A percentile compares a stretch with the other conserved stretches of the same genome.
Evolutionary conservation across 2,888 invertebrate genomes (phyloP).

Genomic region (Drosophila algonquin): DNA sequence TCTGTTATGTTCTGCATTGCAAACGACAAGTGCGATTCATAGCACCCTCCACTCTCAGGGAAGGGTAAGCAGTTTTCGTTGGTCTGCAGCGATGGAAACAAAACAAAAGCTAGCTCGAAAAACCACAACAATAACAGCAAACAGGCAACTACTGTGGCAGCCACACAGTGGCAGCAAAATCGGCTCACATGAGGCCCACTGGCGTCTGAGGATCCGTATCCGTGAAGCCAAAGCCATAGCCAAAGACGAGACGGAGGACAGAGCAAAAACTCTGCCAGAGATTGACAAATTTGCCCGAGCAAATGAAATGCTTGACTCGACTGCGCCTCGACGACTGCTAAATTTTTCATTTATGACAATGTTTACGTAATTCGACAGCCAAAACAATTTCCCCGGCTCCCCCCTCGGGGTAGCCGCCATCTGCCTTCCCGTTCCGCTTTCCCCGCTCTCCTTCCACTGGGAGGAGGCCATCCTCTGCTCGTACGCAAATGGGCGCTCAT

Average conservation of each 20-base stretch:
- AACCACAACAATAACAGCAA: slow-evolving; percentile 1
- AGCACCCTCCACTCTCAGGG: neutral
- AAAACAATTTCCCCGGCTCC: slow-evolving; percentile 60
- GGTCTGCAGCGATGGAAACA: slow-evolving; percentile 30
- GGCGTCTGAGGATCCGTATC: slow-evolving; percentile 42
- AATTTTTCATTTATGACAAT: slow-evolving; percentile 80
- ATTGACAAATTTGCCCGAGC: slow-evolving; percentile 74
- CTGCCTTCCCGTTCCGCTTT: slow-evolving; percentile 1
- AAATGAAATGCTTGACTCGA: slow-evolving; percentile 62
- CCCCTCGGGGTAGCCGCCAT: neutral
- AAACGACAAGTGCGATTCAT: neutral
- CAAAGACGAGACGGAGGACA: slow-evolving; percentile 15
- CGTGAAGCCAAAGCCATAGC: slow-evolving; percentile 16
- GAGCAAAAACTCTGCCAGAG: slow-evolving; percentile 45
- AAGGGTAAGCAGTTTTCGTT: slow-evolving; percentile 21
- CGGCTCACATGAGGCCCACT: slow-evolving; percentile 54
- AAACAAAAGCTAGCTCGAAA: slow-evolving; percentile 29
- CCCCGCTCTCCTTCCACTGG: neutral
- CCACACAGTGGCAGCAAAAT: neutral
- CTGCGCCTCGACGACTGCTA: slow-evolving; percentile 26
- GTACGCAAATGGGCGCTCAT: slow-evolving; percentile 70
- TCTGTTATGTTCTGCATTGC: no score
- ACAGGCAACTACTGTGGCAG: slow-evolving; percentile 13
- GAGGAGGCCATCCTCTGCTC: slow-evolving; percentile 29
- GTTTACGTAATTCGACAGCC: slow-evolving; percentile 78